phyloP scores from a whole-genome alignment of 2,888 invertebrate genomes.

The Lottia gigantea region DNA sequence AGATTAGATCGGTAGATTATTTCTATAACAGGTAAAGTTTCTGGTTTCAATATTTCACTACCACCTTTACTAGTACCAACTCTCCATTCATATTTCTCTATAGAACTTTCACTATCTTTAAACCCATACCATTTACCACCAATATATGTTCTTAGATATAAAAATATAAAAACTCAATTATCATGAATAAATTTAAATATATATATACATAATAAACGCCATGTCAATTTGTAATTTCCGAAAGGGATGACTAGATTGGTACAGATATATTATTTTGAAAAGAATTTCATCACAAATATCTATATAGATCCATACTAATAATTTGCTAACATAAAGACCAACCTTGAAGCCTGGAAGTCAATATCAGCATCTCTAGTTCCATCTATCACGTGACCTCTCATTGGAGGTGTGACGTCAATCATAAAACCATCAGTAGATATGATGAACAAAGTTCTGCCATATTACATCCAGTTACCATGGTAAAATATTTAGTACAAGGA shows the following conservation, averaged over 20 bases:
- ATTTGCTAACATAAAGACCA: too few species aligned
- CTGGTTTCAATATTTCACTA: constrained; percentile 30
- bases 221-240: too few species aligned
- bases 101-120: constrained; percentile 41
- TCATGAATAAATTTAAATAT: background rate
- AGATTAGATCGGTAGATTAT: constrained; percentile 22
- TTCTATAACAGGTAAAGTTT: constrained; percentile 27
- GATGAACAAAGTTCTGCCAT: constrained; percentile 38
- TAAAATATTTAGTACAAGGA: constrained; percentile 24
- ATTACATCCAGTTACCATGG: constrained; percentile 46
- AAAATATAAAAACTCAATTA: background rate
- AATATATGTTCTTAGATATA: constrained; percentile 22
- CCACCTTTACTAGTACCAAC: constrained; percentile 37
- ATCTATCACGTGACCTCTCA: constrained; percentile 39
- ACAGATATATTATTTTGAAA: too few species aligned
- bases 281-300: too few species aligned
- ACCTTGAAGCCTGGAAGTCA: constrained; percentile 34
- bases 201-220: too few species aligned
- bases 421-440: constrained; percentile 45
- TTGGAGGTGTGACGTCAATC: constrained; percentile 44
- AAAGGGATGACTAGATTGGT: too few species aligned
- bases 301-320: too few species aligned
- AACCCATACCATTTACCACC: constrained; percentile 45
- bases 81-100: constrained; percentile 41
- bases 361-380: constrained; percentile 37